Evolutionary conservation across 2,888 invertebrate species (phyloP), one percentile per base, ranked within the genome.

Genomic region (Amaurobius ferox): DNA sequence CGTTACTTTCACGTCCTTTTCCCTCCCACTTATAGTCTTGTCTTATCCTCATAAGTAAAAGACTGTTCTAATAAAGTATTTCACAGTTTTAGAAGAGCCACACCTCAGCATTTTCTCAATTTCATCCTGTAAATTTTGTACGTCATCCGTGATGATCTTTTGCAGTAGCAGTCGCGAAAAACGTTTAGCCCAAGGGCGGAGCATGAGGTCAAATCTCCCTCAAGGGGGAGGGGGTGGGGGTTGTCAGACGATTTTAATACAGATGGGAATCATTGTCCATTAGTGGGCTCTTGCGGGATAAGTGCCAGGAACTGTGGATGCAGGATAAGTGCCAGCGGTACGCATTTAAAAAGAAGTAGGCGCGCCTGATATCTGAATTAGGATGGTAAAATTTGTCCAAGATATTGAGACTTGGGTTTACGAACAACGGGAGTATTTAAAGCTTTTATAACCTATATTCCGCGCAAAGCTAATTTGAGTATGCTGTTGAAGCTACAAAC

Each of bases 331-430:
- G n/a, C n/a, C n/a, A n/a, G n/a, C n/a, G n/a, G n/a, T n/a, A n/a
- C n/a, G n/a, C n/a, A n/a, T n/a, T 39, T 23, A n/a, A 7, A 13
- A 26, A 19, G 44, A 13, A 55, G 39, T 35, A 74, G 73, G 73
- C 67, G 80, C 26, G 61, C 68, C 67, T 80, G 73, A 80, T 80
- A 68, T 80, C 80, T 80, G 73, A 80, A 80, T 80, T 80, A 74
- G 44, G 32, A 64, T n/a, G n/a, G n/a, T n/a, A n/a, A n/a, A n/a
- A n/a, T n/a, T n/a, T n/a, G n/a, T n/a, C n/a, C n/a, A n/a, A n/a
- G n/a, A n/a, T n/a, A n/a, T n/a, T n/a, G n/a, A n/a, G n/a, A n/a
- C n/a, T n/a, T n/a, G n/a, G n/a, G n/a, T n/a, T n/a, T n/a, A n/a
- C n/a, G n/a, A n/a, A n/a, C n/a, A n/a, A n/a, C n/a, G n/a, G n/a